A percentile compares a stretch with the other conserved stretches of the same genome.
phyloP scores from a whole-genome alignment of 2,888 invertebrate genomes.

The Tipula lateralis region DNA sequence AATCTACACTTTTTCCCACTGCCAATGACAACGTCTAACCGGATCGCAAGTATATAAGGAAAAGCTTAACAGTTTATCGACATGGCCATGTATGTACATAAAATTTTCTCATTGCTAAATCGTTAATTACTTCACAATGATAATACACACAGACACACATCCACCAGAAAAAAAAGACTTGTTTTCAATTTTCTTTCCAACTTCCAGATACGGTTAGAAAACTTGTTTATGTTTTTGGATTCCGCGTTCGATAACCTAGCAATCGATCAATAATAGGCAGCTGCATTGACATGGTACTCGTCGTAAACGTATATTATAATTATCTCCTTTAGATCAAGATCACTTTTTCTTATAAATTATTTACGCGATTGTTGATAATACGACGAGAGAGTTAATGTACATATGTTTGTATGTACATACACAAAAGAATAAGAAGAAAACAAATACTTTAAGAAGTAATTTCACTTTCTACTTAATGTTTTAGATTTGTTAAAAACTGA shows the following conservation, averaged over 20 bases:
- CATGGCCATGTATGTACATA: no score
- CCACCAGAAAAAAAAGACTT: background rate
- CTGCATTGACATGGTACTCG: background rate
- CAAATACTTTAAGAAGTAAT: background rate
- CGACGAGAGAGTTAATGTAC: background rate
- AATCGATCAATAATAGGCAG: background rate
- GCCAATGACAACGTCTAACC: no score
- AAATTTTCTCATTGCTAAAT: no score
- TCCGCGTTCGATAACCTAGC: background rate
- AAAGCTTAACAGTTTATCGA: no score
- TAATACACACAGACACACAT: no score
- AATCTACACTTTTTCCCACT: no score
- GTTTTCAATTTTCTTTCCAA: background rate
- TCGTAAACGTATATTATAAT: background rate
- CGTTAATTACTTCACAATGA: no score
- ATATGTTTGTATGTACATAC: background rate
- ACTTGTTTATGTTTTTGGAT: background rate
- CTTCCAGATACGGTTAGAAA: background rate
- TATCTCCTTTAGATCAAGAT: constrained; percentile 5
- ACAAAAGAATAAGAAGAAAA: background rate
- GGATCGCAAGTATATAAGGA: no score
- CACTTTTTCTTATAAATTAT: constrained; percentile 24
- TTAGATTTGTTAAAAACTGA: background rate
- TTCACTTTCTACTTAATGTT: background rate
- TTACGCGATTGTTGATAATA: background rate